These are phyloP conservation scores for Plestiodon gilberti DNA, from an alignment of 2,113 vertebrate species.

Conservation along the genomic window DNA sequence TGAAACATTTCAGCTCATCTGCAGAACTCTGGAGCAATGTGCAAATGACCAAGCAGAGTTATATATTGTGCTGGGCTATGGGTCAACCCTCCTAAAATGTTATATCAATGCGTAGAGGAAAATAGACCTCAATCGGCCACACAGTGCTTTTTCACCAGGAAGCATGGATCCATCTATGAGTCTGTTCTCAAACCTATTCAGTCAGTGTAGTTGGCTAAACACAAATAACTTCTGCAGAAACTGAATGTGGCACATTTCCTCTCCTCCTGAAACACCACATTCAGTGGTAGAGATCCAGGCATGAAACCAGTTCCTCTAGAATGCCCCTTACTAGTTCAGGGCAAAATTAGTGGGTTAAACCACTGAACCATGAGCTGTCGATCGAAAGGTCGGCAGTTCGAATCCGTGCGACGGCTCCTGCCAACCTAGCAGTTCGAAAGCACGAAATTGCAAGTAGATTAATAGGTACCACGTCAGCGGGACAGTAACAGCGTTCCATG, in stretches of 20 bases:
- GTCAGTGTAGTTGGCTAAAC: not conserved
- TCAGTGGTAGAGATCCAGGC: not conserved
- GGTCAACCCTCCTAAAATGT: slow-evolving; percentile 5
- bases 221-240: not conserved
- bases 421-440: too few relatives aligned
- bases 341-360: too few relatives aligned
- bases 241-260: not conserved
- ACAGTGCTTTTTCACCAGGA: not conserved
- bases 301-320: not conserved
- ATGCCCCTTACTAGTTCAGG: not conserved
- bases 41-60: not conserved
- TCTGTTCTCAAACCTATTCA: not conserved
- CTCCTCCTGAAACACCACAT: slow-evolving; percentile 19
- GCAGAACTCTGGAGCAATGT: slow-evolving; percentile 18
- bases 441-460: too few relatives aligned
- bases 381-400: too few relatives aligned
- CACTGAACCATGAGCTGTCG: too few relatives aligned
- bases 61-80: not conserved
- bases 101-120: slow-evolving; percentile 22
- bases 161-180: not conserved
- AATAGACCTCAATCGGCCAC: not conserved
- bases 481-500: too few relatives aligned
- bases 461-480: too few relatives aligned
- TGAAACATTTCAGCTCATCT: slow-evolving; percentile 7
- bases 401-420: too few relatives aligned